Base-by-base conservation (phyloP, 2,797 vertebrate genomes). In the Amblyopsis hoosieri region DNA sequence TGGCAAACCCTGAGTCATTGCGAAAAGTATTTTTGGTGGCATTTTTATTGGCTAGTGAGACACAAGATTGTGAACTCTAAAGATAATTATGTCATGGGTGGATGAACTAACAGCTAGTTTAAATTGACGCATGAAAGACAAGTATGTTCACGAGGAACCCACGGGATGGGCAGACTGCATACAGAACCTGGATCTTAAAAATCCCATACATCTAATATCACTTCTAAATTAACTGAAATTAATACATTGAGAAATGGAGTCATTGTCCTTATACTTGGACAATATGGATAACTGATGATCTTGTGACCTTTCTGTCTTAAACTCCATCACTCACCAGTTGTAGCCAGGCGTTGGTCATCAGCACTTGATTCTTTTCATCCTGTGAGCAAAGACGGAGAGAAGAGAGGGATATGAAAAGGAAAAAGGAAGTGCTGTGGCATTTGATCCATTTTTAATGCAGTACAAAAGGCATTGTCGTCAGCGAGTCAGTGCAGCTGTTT, bases 281-380 rank as follows among this genome's bases (percentile, higher is more conserved):
- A 58, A 69, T 8, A 13, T 57, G 10, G 55, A 48, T 48, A 19
- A 60, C 67, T 37, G 37, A 71, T 61, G 15, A 57, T 54, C n/a
- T 63, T 31, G n/a, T 57, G 17, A 12, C 5, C 13, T 15, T 31
- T 50, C 2, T 33, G 31, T 55, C 4, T 62, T 9, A 54, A 60
- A 45, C 1, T 60, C 33, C 42, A 42, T 19, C n/a, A 93, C 95
- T 95, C 83, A 97, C 95, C 92, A 97, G 87, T 71, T 96, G 94
- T 71, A 96, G 87, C 95, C 96, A 96, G 9, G 94, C 94, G 33
- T 97, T 96, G 71, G 96, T 96, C 83, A 96, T 93, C 72, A 97
- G 79, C 58, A 97, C 93, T 74, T 97, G 96, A 85, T 96, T 97
- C 91, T 96, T 97, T 76, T 96, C 95, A 62, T 97, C 96, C 96